Evolutionary conservation across 2,888 invertebrate species (phyloP), one percentile per base, ranked within the genome.

Genomic region (Tiliacea citrago): DNA sequence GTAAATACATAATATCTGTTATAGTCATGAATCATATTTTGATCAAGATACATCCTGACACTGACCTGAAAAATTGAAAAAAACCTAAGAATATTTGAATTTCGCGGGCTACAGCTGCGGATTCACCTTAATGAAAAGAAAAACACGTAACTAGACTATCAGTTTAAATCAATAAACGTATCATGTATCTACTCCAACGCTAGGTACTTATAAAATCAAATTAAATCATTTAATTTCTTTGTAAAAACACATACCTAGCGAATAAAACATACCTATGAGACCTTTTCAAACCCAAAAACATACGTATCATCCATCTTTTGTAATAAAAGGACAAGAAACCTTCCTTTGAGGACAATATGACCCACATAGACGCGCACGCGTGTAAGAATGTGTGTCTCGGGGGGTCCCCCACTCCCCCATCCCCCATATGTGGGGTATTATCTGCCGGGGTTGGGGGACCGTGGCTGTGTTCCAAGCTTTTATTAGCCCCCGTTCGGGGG

Each of bases 351-450:
- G 90, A 95, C 93, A 95, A 94, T 94, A 87, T 95, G 95, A 95
- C 95, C 95, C 91, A 95, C 85, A 94, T 95, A 86, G 63, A 83
- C 89, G 95, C 94, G 95, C 95, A 94, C 91, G 95, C 94, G 95
- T 95, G 92, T 90, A 92, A 92, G 94, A 94, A 94, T 94, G 91
- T 94, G 88, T 93, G 93, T 92, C 92, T 93, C 83, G 91, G 91
- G 93, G 91, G 91, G 74, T 75, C 83, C 81, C 88, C 91, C 85
- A 78, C 84, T 80, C 73, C 80, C 84, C 81, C 88, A 90, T 83
- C 81, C 88, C 86, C 83, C 75, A 18, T n/a, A 42, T 79, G 90
- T 84, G 92, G 91, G 90, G 92, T 90, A 92, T 92, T 92, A 92
- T 93, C 91, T 91, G 75, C 61, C 68, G 66, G 83, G 86, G 79